Conservation (phyloP, 1,140 invertebrate genomes). For the Gryllus bimaculatus region DNA sequence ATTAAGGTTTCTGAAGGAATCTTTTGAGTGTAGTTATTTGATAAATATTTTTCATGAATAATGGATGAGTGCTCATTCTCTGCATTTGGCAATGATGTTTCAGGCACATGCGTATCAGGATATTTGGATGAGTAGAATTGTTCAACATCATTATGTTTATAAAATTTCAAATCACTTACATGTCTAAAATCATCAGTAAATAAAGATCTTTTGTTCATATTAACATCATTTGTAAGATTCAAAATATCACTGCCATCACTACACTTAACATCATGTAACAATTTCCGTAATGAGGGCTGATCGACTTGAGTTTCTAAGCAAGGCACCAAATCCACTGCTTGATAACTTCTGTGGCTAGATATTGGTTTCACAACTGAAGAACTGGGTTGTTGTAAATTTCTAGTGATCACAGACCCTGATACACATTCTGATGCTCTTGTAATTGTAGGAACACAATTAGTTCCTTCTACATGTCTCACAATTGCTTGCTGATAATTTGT, state of each 20-base stretch:
- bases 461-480: background rate
- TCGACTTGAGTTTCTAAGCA: background rate
- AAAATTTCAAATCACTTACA: background rate
- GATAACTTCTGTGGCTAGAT: background rate
- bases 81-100: too few species aligned
- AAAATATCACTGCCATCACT: background rate
- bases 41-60: too few species aligned
- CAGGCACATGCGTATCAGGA: too few species aligned
- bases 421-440: slow-evolving; percentile 11
- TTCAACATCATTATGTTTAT: too few species aligned
- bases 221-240: background rate
- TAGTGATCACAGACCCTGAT: background rate
- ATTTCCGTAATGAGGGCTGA: background rate
- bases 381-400: background rate
- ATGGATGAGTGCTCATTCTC: too few species aligned
- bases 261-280: background rate
- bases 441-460: slow-evolving; percentile 19
- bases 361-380: background rate
- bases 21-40: background rate
- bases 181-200: background rate
- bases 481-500: background rate
- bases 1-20: background rate
- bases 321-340: too few species aligned
- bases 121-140: too few species aligned
- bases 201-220: background rate